phyloP scores from a whole-genome alignment of 2,888 invertebrate genomes.

The Hirtodrosophila cameraria region DNA sequence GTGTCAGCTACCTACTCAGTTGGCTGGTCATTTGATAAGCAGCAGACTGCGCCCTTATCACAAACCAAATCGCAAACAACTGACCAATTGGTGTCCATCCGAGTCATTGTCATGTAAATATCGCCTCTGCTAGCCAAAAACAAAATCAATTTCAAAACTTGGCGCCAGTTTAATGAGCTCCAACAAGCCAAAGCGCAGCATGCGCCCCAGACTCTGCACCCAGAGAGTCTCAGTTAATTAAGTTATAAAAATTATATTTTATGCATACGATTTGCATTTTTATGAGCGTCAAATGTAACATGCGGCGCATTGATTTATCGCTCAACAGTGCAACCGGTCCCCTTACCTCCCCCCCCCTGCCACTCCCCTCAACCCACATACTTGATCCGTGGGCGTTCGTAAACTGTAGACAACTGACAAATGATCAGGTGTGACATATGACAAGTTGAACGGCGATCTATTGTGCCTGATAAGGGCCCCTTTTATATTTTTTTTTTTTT shows the following conservation, averaged over 20 bases:
- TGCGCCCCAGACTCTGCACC: slow-evolving; percentile 21
- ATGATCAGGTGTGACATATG: slow-evolving; percentile 76
- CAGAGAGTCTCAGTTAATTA: slow-evolving; percentile 55
- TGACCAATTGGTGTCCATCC: slow-evolving; percentile 16
- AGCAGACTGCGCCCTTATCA: slow-evolving; percentile 57
- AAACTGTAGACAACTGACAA: slow-evolving; percentile 51
- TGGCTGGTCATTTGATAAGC: slow-evolving; percentile 63
- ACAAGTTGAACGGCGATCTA: slow-evolving; percentile 29
- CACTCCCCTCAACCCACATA: neutral
- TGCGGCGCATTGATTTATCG: slow-evolving; percentile 67
- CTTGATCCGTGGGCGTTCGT: slow-evolving; percentile 43
- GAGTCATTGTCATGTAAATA: slow-evolving; percentile 69
- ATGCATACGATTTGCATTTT: slow-evolving; percentile 77
- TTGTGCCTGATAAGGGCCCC: slow-evolving; percentile 10
- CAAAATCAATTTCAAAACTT: slow-evolving; percentile 71
- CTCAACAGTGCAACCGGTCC: slow-evolving; percentile 18
- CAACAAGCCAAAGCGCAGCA: slow-evolving; percentile 62
- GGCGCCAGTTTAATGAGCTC: slow-evolving; percentile 74
- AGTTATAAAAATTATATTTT: slow-evolving; percentile 79
- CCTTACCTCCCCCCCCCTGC: neutral
- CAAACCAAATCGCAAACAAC: slow-evolving; percentile 45
- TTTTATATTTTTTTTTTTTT: slow-evolving; percentile 1
- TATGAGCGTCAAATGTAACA: slow-evolving; percentile 71
- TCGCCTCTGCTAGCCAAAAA: slow-evolving; percentile 54
- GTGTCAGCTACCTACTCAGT: slow-evolving; percentile 19